These are phyloP conservation scores for Camponotus floridanus DNA, from an alignment of 1,140 invertebrate genomes.

Conservation along the genomic window DNA sequence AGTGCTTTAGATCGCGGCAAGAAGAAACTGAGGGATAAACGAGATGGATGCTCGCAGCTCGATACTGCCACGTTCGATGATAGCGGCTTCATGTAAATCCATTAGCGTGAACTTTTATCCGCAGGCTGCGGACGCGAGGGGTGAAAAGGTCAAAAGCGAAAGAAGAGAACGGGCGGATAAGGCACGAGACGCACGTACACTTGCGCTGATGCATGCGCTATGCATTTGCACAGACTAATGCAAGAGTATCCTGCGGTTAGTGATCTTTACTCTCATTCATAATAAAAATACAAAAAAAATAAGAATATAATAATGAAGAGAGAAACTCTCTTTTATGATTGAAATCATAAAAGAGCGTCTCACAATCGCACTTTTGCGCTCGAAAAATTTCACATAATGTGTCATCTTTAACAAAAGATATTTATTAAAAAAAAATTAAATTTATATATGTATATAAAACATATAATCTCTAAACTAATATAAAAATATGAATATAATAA, in stretches of 20 bases:
- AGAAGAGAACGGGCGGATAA: slow-evolving; percentile 62
- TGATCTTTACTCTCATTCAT: neutral
- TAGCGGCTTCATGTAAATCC: slow-evolving; percentile 73
- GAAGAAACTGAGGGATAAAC: slow-evolving; percentile 25
- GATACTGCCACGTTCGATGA: slow-evolving; percentile 65
- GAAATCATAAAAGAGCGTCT: neutral
- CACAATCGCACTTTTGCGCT: neutral
- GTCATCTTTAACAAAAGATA: too few relatives aligned
- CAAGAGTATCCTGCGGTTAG: slow-evolving; percentile 36
- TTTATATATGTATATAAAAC: too few relatives aligned
- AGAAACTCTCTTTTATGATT: neutral
- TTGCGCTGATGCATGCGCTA: slow-evolving; percentile 19
- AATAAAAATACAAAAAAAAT: neutral
- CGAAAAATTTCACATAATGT: too few relatives aligned
- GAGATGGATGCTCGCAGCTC: slow-evolving; percentile 50
- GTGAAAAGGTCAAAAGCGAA: slow-evolving; percentile 74
- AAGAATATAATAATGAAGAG: neutral
- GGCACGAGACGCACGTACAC: slow-evolving; percentile 58
- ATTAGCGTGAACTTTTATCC: slow-evolving; percentile 74
- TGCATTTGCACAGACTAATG: slow-evolving; percentile 24
- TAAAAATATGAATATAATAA: too few relatives aligned
- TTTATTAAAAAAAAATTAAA: too few relatives aligned
- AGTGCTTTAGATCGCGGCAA: neutral
- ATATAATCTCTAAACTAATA: too few relatives aligned
- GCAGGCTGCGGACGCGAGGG: slow-evolving; percentile 47